Base-by-base conservation (phyloP, 2,113 vertebrate species). In the Etheostoma cragini region DNA sequence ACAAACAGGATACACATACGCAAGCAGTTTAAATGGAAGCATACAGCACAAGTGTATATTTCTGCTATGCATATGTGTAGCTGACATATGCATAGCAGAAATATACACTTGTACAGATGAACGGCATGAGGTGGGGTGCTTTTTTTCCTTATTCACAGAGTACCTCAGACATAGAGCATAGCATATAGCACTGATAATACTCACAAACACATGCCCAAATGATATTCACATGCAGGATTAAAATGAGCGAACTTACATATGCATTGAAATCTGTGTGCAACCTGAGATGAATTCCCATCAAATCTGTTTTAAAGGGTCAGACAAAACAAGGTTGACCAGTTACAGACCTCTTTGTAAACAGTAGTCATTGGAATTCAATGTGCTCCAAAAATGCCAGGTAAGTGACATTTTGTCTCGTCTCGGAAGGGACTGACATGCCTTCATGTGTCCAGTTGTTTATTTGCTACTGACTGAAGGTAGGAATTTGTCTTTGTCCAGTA, bases 381-480 rank as follows among this genome's bases (percentile, higher is more conserved):
- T 46, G 56, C 35, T 70, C 45, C 67, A 35, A 58, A 69, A 33
- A 65, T 52, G 33, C 35, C 46, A 4, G 54, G 63, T 69, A 22
- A 45, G 22, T 35, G 45, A 76, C 24, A 26, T 70, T 67, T 50
- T 42, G 46, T 49, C 22, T 69, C 4, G 52, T 76, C 69, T 82
- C 72, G 67, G 61, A 89, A 87, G 71, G 49, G 65, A 56, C 72
- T 78, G 85, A 92, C 87, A 92, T 85, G 80, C 66, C 80, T 67
- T 84, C 72, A 73, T 64, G 5, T 24, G 58, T 74, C 84, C 76
- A 81, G 76, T 80, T 87, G 81, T 85, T 88, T 85, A 71, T 85
- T 84, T 67, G 70, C 76, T 45, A 76, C 33, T 80, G 57, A 83
- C 81, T 83, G 60, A 82, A 74, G 78, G 77, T 76, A 68, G 33